Conservation (phyloP, 2,888 invertebrate species). For the Chymomyza amoena region DNA sequence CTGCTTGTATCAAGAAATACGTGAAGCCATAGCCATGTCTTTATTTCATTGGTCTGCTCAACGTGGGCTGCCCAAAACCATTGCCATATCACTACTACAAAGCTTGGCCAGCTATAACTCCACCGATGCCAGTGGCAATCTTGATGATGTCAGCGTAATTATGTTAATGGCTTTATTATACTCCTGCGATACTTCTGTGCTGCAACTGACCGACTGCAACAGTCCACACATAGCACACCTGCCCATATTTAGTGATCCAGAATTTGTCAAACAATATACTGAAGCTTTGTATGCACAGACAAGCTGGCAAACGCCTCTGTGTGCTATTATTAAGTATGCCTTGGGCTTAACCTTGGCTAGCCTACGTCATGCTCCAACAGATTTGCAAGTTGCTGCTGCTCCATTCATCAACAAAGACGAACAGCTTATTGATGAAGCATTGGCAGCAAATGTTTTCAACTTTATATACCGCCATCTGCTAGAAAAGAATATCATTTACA, state of each 20-base stretch:
- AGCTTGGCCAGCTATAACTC: slow-evolving; percentile 70
- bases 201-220: slow-evolving; percentile 87
- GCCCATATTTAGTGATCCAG: slow-evolving; percentile 83
- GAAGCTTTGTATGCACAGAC: slow-evolving; percentile 78
- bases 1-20: slow-evolving; percentile 87
- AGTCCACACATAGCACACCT: slow-evolving; percentile 85
- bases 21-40: slow-evolving; percentile 84
- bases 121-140: slow-evolving; percentile 84
- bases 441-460: slow-evolving; percentile 88
- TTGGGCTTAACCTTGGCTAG: slow-evolving; percentile 85
- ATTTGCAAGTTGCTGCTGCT: slow-evolving; percentile 80
- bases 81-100: slow-evolving; percentile 83
- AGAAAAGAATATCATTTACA: slow-evolving; percentile 84
- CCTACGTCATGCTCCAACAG: slow-evolving; percentile 81
- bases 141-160: slow-evolving; percentile 89
- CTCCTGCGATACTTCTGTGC: slow-evolving; percentile 88
- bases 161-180: slow-evolving; percentile 91
- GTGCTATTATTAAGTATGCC: slow-evolving; percentile 84
- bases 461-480: slow-evolving; percentile 87
- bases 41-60: slow-evolving; percentile 89
- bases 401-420: slow-evolving; percentile 86
- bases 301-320: slow-evolving; percentile 66
- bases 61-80: slow-evolving; percentile 85
- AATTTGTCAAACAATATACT: slow-evolving; percentile 80
- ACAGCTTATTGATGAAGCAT: slow-evolving; percentile 87